Percentiles rank a stretch among this genome's conserved stretches.
Evolutionary conservation across 2,113 vertebrate species (phyloP).

Genomic region (Thinocorus orbignyianus): DNA sequence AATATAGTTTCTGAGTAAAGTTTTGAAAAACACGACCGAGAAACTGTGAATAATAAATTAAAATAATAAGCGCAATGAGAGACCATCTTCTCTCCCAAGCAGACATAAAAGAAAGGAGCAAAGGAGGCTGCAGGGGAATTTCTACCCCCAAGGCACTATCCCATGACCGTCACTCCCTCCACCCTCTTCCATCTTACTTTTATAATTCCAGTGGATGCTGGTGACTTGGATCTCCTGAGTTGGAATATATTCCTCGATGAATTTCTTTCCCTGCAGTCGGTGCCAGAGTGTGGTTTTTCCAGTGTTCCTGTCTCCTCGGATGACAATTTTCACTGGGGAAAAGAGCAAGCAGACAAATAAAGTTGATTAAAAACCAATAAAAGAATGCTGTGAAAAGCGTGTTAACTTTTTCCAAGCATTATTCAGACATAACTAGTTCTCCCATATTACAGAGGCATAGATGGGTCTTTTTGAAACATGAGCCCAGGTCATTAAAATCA

Average conservation of each 20-base stretch:
- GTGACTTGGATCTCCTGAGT: slow-evolving; percentile 99
- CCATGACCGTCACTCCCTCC: neutral
- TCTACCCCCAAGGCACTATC: neutral
- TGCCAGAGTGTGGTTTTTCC: slow-evolving; percentile 98
- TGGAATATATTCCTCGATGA: slow-evolving; percentile 97
- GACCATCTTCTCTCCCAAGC: neutral
- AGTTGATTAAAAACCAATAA: neutral
- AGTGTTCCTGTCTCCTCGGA: slow-evolving; percentile 96
- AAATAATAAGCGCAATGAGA: neutral
- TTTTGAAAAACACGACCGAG: neutral
- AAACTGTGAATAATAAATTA: neutral
- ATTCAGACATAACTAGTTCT: neutral
- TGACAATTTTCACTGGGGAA: slow-evolving; percentile 95
- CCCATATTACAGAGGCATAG: neutral
- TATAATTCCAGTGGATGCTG: slow-evolving; percentile 99
- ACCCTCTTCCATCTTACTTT: slow-evolving; percentile 82
- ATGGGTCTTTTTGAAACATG: neutral
- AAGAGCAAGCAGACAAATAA: neutral
- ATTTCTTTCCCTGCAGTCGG: slow-evolving; percentile 93
- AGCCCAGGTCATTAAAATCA: neutral
- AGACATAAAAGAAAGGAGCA: neutral
- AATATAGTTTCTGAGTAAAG: neutral
- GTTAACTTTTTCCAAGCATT: neutral
- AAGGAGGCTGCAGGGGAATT: neutral
- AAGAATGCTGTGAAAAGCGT: neutral